Base-by-base conservation (phyloP, 1,140 invertebrate genomes). In the Apis laboriosa region DNA sequence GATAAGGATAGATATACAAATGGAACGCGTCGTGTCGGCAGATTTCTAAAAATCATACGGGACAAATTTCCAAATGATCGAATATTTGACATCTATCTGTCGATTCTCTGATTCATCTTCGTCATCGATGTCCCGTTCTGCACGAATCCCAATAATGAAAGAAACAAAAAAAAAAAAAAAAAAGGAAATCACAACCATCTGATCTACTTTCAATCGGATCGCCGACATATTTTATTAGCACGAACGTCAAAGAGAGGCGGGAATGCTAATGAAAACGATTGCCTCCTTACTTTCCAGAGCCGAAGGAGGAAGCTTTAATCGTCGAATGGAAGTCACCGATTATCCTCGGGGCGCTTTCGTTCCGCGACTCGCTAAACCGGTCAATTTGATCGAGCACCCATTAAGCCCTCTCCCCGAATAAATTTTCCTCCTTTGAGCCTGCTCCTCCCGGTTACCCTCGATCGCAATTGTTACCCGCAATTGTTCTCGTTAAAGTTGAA, bases 361-460 rank as follows among this genome's bases (percentile, higher is more conserved):
- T 74, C 49, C 19, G 11, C 55, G 66, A 73, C 53, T 55, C 77
- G 34, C 21, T 73, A 53, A 80, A 72, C 60, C 51, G 71, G 53
- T 80, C 78, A 56, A 80, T 80, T 80, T 28, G 19, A 74, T 80
- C 78, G 70, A 80, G 78, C 21, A 43, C 60, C 78, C 60, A 80
- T 80, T 80, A 80, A 66, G 21, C 49, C 70, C 34, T 2, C 34
- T 43, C 34, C 34, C 13, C 28, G 78, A 80, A 74, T 74, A 80
- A 60, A 55, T 74, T 74, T 49, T 28, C 13, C 24, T 43, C 34
- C 4, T 55, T 5, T 19, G 24, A 55, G 19, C 67, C 8, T 60
- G 24, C 9, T 15, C 34, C 5, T 43, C 34, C 5, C 2, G 4
- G 34, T 34, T 34, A 34, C 34, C 34, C 34, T 43, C 34, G 34